These are phyloP conservation scores for Ancistrus triradiatus DNA, from an alignment of 2,113 vertebrate species.

Conservation along the genomic window DNA sequence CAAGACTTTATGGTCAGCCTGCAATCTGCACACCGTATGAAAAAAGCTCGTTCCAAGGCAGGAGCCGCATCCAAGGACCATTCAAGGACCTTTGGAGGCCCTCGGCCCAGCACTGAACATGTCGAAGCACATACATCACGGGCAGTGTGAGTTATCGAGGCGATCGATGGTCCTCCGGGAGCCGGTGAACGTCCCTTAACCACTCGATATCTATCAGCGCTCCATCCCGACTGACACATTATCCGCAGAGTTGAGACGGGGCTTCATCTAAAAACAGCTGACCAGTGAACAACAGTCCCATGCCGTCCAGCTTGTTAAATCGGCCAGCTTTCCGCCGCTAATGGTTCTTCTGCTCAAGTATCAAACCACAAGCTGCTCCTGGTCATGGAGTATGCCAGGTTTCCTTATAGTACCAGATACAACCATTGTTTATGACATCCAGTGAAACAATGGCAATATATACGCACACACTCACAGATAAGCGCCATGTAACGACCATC, in stretches of 20 bases:
- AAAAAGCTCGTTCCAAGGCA: constrained; percentile 1
- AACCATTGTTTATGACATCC: too few relatives aligned
- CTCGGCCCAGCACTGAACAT: constrained; percentile 44
- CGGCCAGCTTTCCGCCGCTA: constrained; percentile 26
- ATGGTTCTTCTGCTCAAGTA: constrained; percentile 22
- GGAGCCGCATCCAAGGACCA: constrained; percentile 28
- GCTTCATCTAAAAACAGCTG: constrained; percentile 23
- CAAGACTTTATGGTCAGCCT: constrained; percentile 1
- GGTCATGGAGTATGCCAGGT: too few relatives aligned
- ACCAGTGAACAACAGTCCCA: constrained; percentile 10
- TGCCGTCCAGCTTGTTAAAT: constrained; percentile 34
- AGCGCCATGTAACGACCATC: too few relatives aligned
- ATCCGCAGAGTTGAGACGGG: constrained; percentile 26
- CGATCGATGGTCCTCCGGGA: constrained; percentile 42
- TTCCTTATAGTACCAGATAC: too few relatives aligned
- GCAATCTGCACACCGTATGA: constrained; percentile 25
- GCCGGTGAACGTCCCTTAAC: constrained; percentile 35
- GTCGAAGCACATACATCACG: constrained; percentile 28
- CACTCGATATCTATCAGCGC: constrained; percentile 42
- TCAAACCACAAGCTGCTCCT: not conserved
- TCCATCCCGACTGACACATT: constrained; percentile 43
- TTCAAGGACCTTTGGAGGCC: constrained; percentile 55
- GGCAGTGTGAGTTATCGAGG: constrained; percentile 32
- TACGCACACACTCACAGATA: too few relatives aligned
- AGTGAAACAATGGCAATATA: too few relatives aligned